A percentile compares a stretch with the other conserved stretches of the same genome.
These are phyloP conservation scores for Agrenia bidenticulata DNA, from an alignment of 2,888 invertebrate species.

Conservation along the genomic window DNA sequence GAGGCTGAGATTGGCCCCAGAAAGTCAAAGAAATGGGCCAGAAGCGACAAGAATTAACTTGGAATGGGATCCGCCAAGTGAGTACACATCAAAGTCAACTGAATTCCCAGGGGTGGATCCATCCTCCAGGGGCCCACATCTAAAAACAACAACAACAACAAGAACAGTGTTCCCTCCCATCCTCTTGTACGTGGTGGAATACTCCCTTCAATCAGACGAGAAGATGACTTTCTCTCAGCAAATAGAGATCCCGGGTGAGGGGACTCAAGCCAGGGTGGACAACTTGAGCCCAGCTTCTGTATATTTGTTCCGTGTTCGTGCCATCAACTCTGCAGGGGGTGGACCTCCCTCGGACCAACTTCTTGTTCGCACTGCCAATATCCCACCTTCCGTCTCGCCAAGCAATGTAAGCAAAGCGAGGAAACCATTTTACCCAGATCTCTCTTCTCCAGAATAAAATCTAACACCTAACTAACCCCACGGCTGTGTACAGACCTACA, in stretches of 20 bases:
- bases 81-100: conserved; percentile 34
- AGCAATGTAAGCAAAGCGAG: conserved; percentile 40
- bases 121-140: conserved; percentile 14
- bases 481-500: neutral
- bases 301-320: conserved; percentile 48
- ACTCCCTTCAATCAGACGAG: conserved; percentile 34
- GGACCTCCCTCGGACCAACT: conserved; percentile 44
- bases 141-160: conserved; percentile 26
- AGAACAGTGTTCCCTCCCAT: conserved; percentile 41
- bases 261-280: conserved; percentile 43
- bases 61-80: conserved; percentile 45
- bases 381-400: conserved; percentile 48
- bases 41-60: conserved; percentile 38
- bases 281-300: conserved; percentile 47
- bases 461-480: neutral
- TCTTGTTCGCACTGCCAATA: conserved; percentile 44
- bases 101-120: conserved; percentile 21
- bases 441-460: neutral
- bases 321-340: conserved; percentile 50
- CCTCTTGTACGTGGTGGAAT: conserved; percentile 49
- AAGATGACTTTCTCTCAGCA: conserved; percentile 19
- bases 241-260: conserved; percentile 40
- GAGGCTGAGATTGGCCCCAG: conserved; percentile 39
- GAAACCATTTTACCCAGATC: neutral
- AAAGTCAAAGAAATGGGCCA: conserved; percentile 22